Conservation (phyloP, 2,888 invertebrate genomes). For the Tiliacea citrago region DNA sequence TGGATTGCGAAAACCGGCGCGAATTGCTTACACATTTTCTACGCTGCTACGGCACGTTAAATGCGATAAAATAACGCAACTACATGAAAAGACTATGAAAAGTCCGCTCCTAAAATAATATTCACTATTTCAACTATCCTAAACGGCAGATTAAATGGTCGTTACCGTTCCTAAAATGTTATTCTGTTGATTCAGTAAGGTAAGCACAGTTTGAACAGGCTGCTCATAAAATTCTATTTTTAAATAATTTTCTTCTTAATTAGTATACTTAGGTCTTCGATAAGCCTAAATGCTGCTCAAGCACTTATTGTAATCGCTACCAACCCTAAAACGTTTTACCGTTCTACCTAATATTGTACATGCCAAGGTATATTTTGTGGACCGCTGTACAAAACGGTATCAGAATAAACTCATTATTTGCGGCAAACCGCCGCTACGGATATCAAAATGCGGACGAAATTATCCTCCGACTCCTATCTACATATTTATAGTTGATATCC, state of each 20-base stretch:
- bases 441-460: slow-evolving; percentile 37
- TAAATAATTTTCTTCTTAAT: slow-evolving; percentile 37
- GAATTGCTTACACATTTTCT: neutral
- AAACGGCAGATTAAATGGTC: slow-evolving; percentile 34
- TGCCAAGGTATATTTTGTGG: slow-evolving; percentile 10
- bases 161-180: slow-evolving; percentile 20
- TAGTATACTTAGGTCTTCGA: slow-evolving; percentile 50
- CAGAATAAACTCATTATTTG: slow-evolving; percentile 53
- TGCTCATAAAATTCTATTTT: slow-evolving; percentile 44
- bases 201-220: slow-evolving; percentile 48
- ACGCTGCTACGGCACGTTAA: neutral
- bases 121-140: slow-evolving; percentile 12
- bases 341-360: slow-evolving; percentile 21
- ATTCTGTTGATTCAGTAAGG: slow-evolving; percentile 26
- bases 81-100: neutral
- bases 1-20: neutral
- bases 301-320: slow-evolving; percentile 35
- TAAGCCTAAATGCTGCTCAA: slow-evolving; percentile 40
- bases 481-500: slow-evolving; percentile 40
- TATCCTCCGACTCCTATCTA: slow-evolving; percentile 24
- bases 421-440: slow-evolving; percentile 22
- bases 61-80: neutral
- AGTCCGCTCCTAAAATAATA: neutral
- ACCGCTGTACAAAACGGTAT: slow-evolving; percentile 18
- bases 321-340: slow-evolving; percentile 19